Base-by-base conservation (phyloP, 2,888 invertebrate species). In the Volucella zonaria region DNA sequence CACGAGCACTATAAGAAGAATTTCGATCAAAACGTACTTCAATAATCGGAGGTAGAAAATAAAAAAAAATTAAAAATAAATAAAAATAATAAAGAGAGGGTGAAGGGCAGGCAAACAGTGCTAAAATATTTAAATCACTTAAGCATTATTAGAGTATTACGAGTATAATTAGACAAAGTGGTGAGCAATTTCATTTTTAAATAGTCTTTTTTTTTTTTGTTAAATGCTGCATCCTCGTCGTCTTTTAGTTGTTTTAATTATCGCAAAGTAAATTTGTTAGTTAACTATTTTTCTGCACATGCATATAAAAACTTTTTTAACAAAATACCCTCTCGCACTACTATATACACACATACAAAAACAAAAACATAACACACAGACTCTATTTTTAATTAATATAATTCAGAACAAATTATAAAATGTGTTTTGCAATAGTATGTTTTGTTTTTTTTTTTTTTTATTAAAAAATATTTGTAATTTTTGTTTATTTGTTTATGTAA, bases 71-170 rank as follows among this genome's bases (percentile, higher is more conserved):
- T 40, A 18, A 66, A 31, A 62, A 40, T 38, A 64, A 2, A 49
- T 12, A 40, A 51, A n/a, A 45, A 45, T 15, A 58, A 45, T 68
- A 68, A 67, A 74, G 52, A 64, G 58, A 68, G 68, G 76, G 67
- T 68, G 31, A 78, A 64, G 52, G 54, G 59, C 73, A 23, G 73
- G 59, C 73, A 23, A 62, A 74, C 38, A 82, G 78, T 74, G 82
- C 78, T 82, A 68, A 75, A 59, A 68, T 68, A 68, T 82, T 74
- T 78, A 78, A 82, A 78, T 82, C 82, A 78, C 82, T 78, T 78
- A 82, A 82, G 82, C 82, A 82, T 82, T 82, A 82, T 82, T 82
- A 82, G 82, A 82, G 82, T 82, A 82, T 82, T 82, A 31, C 31
- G 31, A 31, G 4, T 31, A 82, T 82, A 82, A 82, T 78, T 82